Conservation (phyloP, 2,113 vertebrate species). For the Vombatus ursinus region DNA sequence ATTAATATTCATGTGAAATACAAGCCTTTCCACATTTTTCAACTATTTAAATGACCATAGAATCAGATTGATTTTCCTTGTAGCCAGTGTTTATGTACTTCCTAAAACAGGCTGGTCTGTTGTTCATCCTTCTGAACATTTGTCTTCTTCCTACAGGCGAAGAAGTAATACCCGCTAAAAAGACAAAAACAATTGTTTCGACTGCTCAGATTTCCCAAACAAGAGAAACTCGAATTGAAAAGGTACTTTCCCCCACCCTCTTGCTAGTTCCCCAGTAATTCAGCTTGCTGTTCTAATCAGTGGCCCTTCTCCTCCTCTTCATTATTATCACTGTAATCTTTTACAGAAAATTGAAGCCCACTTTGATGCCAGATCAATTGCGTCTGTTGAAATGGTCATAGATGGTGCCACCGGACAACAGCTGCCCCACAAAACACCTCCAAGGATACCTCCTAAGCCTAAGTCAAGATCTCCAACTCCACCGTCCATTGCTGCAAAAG, state of each 20-base stretch:
- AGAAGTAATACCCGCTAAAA: conserved; percentile 96
- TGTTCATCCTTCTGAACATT: conserved; percentile 23
- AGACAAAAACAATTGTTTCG: conserved; percentile 95
- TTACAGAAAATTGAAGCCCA: conserved; percentile 92
- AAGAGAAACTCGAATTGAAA: conserved; percentile 92
- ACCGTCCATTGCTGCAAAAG: conserved; percentile 87
- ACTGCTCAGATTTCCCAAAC: conserved; percentile 94
- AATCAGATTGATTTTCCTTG: conserved; percentile 38
- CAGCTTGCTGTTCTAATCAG: background rate
- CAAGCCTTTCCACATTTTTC: conserved; percentile 25
- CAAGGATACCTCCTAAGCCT: conserved; percentile 94
- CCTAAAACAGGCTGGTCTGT: conserved; percentile 37
- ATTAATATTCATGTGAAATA: conserved; percentile 37
- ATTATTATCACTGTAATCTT: background rate
- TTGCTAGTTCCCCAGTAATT: background rate
- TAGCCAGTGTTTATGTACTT: background rate
- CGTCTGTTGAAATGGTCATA: conserved; percentile 92
- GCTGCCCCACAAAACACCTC: conserved; percentile 95
- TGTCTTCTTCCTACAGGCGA: conserved; percentile 86
- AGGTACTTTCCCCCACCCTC: conserved; percentile 82
- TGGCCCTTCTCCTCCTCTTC: background rate
- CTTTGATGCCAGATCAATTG: conserved; percentile 90
- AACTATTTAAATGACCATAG: conserved; percentile 34
- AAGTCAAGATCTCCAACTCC: conserved; percentile 94
- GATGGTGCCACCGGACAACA: conserved; percentile 89